phyloP scores from a whole-genome alignment of 35 echinoderm and acorn worm species.

The Lytechinus pictus region DNA sequence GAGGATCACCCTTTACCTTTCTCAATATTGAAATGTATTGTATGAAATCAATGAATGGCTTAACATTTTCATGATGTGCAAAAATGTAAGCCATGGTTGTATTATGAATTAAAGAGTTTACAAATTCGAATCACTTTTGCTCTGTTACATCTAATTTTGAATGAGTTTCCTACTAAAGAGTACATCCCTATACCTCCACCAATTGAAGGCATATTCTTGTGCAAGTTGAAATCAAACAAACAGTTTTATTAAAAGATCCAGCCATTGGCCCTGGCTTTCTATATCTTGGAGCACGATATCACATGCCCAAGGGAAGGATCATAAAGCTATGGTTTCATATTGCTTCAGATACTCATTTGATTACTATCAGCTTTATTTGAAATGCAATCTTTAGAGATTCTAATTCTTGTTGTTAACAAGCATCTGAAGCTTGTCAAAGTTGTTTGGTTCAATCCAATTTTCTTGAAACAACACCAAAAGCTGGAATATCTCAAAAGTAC shows the following conservation, averaged over 20 bases:
- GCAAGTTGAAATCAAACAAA: neutral
- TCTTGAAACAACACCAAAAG: too few species aligned
- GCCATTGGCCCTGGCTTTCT: neutral
- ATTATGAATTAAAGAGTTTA: slow-evolving; percentile 15
- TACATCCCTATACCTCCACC: neutral
- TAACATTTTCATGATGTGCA: neutral
- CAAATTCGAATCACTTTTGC: neutral
- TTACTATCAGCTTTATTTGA: too few species aligned
- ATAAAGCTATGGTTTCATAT: too few species aligned
- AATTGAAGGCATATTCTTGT: neutral
- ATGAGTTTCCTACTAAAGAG: neutral
- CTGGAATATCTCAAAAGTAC: too few species aligned
- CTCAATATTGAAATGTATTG: neutral
- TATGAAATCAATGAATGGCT: neutral
- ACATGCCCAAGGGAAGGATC: too few species aligned
- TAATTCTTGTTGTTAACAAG: too few species aligned
- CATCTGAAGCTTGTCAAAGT: too few species aligned
- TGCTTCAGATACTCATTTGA: too few species aligned
- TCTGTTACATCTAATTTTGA: neutral
- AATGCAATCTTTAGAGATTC: too few species aligned
- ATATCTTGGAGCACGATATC: neutral
- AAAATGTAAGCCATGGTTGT: neutral
- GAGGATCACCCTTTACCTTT: neutral
- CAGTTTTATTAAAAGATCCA: neutral
- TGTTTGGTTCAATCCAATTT: too few species aligned